Evolutionary conservation across 2,113 vertebrate genomes (phyloP).

Genomic region (Albula glossodonta): DNA sequence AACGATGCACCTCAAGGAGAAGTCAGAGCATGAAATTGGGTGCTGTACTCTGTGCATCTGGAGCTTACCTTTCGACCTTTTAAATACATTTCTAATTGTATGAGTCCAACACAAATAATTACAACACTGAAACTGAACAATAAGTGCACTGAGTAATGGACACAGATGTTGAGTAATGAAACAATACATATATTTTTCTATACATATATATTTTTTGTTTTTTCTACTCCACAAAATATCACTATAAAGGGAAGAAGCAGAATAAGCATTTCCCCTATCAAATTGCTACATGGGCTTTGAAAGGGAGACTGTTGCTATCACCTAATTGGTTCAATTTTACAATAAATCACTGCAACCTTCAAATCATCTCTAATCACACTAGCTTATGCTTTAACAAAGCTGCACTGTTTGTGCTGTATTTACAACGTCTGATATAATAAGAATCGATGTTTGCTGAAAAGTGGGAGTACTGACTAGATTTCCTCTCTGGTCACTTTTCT

Average conservation of each 20-base stretch:
- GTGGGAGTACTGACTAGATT: not conserved
- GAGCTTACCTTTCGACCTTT: not conserved
- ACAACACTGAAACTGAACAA: not conserved
- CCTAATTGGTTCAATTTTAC: not conserved
- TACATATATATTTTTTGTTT: not conserved
- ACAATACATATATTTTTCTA: not conserved
- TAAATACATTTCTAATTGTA: not conserved
- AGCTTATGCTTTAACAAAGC: not conserved
- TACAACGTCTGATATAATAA: not conserved
- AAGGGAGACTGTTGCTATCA: not conserved
- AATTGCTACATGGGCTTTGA: not conserved
- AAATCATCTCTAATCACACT: not conserved
- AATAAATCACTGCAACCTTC: not conserved
- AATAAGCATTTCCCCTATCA: too few relatives aligned
- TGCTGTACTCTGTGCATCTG: not conserved
- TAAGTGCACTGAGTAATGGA: not conserved
- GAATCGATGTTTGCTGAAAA: not conserved
- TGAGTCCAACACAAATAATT: not conserved
- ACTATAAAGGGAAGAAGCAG: too few relatives aligned
- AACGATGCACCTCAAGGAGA: not conserved
- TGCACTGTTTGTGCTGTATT: not conserved
- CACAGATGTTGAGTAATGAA: not conserved
- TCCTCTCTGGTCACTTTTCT: not conserved
- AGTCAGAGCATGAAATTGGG: conserved; percentile 5
- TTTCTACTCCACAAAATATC: not conserved